Evolutionary conservation across 2,113 vertebrate species (phyloP).

Genomic region (Lepus europaeus): DNA sequence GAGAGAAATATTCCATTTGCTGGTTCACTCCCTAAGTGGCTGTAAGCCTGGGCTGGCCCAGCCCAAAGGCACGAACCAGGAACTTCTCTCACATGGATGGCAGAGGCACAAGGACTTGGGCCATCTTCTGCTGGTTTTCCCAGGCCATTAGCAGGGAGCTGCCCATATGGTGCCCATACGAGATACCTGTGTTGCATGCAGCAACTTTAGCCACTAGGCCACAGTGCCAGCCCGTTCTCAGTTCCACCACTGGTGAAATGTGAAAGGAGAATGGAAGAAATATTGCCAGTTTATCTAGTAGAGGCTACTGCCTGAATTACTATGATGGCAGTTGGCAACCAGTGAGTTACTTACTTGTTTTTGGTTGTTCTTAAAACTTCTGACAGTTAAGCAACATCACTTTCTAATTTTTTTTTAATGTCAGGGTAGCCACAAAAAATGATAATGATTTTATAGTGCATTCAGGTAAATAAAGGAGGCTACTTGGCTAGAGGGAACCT

Average conservation of each 20-base stretch:
- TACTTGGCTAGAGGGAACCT: background rate
- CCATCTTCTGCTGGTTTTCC: no score
- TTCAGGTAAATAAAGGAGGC: background rate
- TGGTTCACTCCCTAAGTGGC: no score
- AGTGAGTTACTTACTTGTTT: slow-evolving; percentile 34
- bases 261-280: slow-evolving; percentile 30
- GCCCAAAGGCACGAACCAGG: no score
- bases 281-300: slow-evolving; percentile 21
- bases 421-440: background rate
- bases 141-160: no score
- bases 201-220: no score
- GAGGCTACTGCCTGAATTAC: background rate
- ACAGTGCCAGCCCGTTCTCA: no score
- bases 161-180: no score
- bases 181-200: no score
- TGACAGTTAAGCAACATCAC: background rate
- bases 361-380: slow-evolving; percentile 30
- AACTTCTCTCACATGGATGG: no score
- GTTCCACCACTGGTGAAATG: background rate
- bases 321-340: background rate
- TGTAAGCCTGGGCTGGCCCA: no score
- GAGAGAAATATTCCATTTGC: no score
- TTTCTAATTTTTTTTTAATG: background rate
- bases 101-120: no score
- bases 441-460: background rate